phyloP scores from a whole-genome alignment of 2,113 vertebrate genomes.

The Dendropsophus ebraccatus region DNA sequence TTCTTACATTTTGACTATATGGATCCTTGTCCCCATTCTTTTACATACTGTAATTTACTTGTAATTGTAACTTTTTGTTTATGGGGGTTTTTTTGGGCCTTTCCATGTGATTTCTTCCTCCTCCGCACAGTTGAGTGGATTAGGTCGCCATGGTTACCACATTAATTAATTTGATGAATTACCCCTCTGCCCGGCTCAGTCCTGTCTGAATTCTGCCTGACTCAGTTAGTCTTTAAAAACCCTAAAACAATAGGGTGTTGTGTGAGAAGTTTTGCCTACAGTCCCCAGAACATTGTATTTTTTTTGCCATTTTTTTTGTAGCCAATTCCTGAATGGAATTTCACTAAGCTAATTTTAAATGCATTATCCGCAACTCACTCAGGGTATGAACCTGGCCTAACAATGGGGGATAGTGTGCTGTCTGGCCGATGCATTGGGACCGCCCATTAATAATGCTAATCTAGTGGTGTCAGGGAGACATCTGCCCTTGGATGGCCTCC shows the following conservation, averaged over 20 bases:
- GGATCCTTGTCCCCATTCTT: background rate
- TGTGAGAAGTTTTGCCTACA: background rate
- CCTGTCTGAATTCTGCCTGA: conserved; percentile 33
- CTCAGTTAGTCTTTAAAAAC: conserved; percentile 9
- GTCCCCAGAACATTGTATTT: too few relatives aligned
- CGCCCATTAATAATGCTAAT: background rate
- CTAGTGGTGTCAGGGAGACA: background rate
- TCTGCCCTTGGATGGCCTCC: background rate
- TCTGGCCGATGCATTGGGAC: background rate
- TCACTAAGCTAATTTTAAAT: conserved; percentile 9
- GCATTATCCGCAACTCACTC: background rate
- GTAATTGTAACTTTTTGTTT: background rate
- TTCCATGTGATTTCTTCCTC: background rate
- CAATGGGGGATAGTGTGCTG: background rate
- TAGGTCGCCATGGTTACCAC: conserved; percentile 51
- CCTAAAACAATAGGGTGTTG: conserved; percentile 31
- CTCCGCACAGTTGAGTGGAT: conserved; percentile 26
- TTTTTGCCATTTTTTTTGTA: background rate
- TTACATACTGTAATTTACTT: background rate
- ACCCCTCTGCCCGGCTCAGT: background rate
- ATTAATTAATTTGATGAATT: conserved; percentile 57
- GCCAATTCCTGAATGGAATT: background rate
- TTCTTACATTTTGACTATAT: background rate
- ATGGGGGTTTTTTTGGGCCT: background rate
- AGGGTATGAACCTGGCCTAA: background rate